Conservation (phyloP, 2,113 vertebrate genomes). For the Plestiodon gilberti region DNA sequence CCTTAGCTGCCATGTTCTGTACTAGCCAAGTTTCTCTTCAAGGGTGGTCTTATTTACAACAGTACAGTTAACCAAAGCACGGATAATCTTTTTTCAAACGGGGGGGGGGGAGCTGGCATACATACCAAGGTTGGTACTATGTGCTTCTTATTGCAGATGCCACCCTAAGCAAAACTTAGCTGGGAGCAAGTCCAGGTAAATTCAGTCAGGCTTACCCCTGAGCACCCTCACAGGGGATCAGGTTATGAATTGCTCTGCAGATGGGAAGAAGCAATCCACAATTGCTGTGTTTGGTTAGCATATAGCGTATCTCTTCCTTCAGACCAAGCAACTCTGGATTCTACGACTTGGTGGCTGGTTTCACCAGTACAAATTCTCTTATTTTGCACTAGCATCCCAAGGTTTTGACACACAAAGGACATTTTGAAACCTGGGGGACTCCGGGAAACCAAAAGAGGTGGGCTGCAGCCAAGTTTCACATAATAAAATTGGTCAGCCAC, state of each 20-base stretch:
- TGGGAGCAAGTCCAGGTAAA: not conserved
- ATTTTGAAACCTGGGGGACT: not conserved
- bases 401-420: not conserved
- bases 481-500: not conserved
- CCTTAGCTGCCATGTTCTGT: not conserved
- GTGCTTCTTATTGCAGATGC: not conserved
- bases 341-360: too few relatives aligned
- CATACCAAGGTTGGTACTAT: not conserved
- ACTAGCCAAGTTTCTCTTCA: not conserved
- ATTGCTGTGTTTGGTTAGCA: too few relatives aligned
- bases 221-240: not conserved
- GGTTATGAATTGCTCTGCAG: not conserved
- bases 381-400: not conserved
- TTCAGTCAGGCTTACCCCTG: not conserved
- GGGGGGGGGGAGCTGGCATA: not conserved
- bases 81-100: not conserved
- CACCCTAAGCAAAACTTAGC: not conserved
- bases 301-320: not conserved
- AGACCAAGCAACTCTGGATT: not conserved
- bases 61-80: not conserved
- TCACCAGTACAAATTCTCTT: too few relatives aligned
- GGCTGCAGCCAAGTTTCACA: not conserved
- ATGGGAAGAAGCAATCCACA: not conserved
- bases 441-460: not conserved
- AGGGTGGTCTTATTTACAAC: not conserved